These are phyloP conservation scores for Bombycilla garrulus DNA, from an alignment of 2,113 vertebrate genomes.

Conservation along the genomic window DNA sequence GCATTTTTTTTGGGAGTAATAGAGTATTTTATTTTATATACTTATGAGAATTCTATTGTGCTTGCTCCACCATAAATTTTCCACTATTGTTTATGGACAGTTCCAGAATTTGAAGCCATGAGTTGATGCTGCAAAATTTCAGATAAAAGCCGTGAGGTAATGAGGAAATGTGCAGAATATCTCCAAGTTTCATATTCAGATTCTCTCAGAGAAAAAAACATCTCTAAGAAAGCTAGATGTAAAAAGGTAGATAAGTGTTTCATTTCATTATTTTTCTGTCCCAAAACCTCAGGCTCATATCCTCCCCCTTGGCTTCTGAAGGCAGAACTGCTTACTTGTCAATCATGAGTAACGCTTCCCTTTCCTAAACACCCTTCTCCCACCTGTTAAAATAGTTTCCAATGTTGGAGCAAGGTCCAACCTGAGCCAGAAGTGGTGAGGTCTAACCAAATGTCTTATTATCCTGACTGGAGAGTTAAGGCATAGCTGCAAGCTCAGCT, in stretches of 20 bases:
- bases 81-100: neutral
- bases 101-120: neutral
- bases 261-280: neutral
- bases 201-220: neutral
- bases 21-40: neutral
- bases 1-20: neutral
- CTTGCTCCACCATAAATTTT: neutral
- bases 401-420: neutral
- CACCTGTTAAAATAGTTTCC: neutral
- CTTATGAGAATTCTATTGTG: neutral
- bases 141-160: neutral
- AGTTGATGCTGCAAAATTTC: neutral
- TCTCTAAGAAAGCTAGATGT: neutral
- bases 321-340: neutral
- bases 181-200: neutral
- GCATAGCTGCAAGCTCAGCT: neutral
- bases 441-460: neutral
- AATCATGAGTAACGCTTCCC: neutral
- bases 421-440: neutral
- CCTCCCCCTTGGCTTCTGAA: neutral
- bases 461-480: neutral
- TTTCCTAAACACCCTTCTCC: neutral
- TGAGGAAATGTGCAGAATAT: neutral
- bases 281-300: neutral
- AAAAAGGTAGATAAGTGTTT: neutral